Percentiles rank a stretch among this genome's conserved stretches.
phyloP scores from a whole-genome alignment of 2,113 vertebrate species.

The Riparia riparia region DNA sequence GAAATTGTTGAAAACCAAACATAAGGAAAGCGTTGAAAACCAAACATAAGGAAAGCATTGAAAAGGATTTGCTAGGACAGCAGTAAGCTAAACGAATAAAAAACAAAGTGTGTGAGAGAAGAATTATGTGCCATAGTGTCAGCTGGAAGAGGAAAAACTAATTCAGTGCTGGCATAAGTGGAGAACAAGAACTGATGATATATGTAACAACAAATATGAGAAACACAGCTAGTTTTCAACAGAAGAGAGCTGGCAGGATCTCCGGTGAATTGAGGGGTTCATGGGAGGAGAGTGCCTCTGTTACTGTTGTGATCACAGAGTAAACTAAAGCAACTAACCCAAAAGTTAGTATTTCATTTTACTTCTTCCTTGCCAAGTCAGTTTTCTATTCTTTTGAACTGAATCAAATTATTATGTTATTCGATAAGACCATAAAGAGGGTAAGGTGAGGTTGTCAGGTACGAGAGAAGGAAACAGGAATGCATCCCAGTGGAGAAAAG shows the following conservation, averaged over 20 bases:
- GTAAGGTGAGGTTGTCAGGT: neutral
- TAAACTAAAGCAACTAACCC: neutral
- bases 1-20: neutral
- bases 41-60: neutral
- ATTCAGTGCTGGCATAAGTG: neutral
- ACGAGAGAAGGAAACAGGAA: neutral
- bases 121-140: neutral
- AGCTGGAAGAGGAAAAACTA: neutral
- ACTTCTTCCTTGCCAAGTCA: neutral
- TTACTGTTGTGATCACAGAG: neutral
- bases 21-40: neutral
- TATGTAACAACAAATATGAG: neutral
- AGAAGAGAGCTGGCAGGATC: neutral
- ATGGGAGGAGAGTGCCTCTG: neutral
- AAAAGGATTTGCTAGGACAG: neutral
- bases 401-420: neutral
- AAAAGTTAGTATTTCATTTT: neutral
- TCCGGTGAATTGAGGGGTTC: neutral
- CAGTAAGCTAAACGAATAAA: slow-evolving; percentile 18
- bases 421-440: neutral
- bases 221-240: neutral
- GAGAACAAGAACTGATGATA: neutral
- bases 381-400: neutral
- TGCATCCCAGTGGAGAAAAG: neutral
- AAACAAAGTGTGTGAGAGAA: neutral